A percentile compares a stretch with the other conserved stretches of the same genome.
phyloP scores from a whole-genome alignment of 2,113 vertebrate genomes.

The Glaucidium brasilianum region DNA sequence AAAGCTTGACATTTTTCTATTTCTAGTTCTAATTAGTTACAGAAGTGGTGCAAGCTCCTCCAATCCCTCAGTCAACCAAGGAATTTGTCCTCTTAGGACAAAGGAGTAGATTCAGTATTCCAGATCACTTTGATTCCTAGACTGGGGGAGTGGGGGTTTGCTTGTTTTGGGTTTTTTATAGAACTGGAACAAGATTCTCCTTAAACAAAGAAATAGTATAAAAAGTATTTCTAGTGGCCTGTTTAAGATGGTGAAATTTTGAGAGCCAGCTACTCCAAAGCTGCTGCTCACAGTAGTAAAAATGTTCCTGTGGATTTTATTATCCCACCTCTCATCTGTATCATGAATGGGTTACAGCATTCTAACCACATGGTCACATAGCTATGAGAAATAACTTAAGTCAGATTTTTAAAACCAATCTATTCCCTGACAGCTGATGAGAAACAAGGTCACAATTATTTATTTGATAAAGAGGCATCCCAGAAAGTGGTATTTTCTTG shows the following conservation, averaged over 20 bases:
- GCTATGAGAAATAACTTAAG: not conserved
- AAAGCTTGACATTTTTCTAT: not conserved
- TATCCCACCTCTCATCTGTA: not conserved
- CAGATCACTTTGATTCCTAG: not conserved
- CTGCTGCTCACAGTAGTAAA: not conserved
- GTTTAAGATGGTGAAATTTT: not conserved
- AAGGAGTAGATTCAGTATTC: not conserved
- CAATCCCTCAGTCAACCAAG: not conserved
- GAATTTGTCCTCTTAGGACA: not conserved
- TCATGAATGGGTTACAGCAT: not conserved
- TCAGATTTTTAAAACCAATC: not conserved
- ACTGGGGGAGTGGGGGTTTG: fast-evolving
- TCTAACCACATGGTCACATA: not conserved
- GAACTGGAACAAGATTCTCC: not conserved
- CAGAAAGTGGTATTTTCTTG: not conserved
- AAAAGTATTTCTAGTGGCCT: not conserved
- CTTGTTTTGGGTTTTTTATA: not conserved
- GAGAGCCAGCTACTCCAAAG: not conserved
- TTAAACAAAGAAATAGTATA: not conserved
- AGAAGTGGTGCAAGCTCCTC: not conserved
- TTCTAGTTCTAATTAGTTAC: not conserved
- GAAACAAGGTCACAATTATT: not conserved
- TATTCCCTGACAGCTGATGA: not conserved
- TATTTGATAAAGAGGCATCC: not conserved
- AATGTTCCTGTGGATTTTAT: not conserved